Evolutionary conservation across 2,797 vertebrate species (phyloP).

Genomic region (Dallia pectoralis): DNA sequence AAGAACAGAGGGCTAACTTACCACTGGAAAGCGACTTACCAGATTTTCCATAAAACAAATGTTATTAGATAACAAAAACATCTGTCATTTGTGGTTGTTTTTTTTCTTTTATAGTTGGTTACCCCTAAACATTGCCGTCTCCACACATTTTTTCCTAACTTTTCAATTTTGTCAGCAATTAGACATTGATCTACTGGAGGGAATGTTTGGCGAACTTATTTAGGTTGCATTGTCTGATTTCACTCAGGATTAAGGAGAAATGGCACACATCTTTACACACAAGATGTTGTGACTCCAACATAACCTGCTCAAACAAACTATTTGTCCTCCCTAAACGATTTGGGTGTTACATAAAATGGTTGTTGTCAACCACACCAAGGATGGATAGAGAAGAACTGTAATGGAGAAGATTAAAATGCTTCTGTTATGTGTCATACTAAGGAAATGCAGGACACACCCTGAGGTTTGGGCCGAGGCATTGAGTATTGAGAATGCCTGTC

Average conservation of each 20-base stretch:
- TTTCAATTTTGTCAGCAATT: no score
- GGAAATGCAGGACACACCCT: conserved; percentile 34
- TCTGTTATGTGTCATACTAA: conserved; percentile 34
- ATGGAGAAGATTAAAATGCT: conserved; percentile 20
- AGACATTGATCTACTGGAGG: no score
- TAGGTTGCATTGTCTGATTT: background rate
- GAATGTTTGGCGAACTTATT: background rate
- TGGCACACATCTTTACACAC: background rate
- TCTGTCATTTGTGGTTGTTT: no score
- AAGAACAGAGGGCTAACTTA: no score
- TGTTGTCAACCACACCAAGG: conserved; percentile 22
- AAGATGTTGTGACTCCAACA: background rate
- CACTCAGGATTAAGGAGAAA: background rate
- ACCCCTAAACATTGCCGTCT: no score
- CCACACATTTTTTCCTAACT: no score
- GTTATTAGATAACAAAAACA: no score
- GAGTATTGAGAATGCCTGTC: conserved; percentile 9
- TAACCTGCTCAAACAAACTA: conserved; percentile 9
- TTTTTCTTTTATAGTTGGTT: no score
- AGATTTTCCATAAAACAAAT: no score
- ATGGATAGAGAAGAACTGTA: conserved; percentile 23
- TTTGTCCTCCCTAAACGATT: conserved; percentile 21
- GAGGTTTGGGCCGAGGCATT: conserved; percentile 17
- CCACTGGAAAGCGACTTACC: no score
- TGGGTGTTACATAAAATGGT: conserved; percentile 19